Conservation (phyloP, 2,797 vertebrate genomes). For the Macropus fuliginosus region DNA sequence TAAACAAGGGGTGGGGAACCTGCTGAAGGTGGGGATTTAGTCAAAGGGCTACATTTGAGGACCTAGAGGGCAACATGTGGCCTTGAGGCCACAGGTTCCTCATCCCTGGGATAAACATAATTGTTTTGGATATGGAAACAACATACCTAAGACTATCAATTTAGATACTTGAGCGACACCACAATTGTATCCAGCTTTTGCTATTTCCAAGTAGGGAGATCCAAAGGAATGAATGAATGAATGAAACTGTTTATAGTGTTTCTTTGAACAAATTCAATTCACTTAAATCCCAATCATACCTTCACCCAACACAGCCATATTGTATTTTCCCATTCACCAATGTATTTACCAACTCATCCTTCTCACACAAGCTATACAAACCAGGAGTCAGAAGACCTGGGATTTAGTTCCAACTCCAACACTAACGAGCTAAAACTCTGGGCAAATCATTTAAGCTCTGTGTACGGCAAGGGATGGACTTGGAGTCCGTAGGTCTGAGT, state of each 20-base stretch:
- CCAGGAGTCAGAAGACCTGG: neutral
- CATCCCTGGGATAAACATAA: neutral
- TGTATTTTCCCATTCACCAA: neutral
- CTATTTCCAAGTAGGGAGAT: neutral
- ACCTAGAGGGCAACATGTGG: too few relatives aligned
- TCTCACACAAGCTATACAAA: neutral
- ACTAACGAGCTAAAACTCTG: neutral
- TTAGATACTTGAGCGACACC: neutral
- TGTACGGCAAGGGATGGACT: neutral
- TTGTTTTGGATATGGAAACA: neutral
- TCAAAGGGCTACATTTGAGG: too few relatives aligned
- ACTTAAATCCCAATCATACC: slow-evolving; percentile 15
- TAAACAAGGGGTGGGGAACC: neutral
- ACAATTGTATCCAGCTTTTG: neutral
- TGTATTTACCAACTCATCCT: neutral
- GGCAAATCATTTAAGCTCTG: neutral
- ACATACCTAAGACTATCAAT: neutral
- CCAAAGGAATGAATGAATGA: neutral
- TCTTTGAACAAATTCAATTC: slow-evolving; percentile 49
- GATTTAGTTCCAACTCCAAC: neutral
- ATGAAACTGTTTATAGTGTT: neutral
- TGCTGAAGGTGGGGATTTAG: too few relatives aligned
- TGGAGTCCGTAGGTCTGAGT: neutral
- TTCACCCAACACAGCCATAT: slow-evolving; percentile 15
- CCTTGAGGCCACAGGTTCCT: too few relatives aligned